phyloP scores from a whole-genome alignment of 2,797 vertebrate species.

The Leptatherina wallacei region DNA sequence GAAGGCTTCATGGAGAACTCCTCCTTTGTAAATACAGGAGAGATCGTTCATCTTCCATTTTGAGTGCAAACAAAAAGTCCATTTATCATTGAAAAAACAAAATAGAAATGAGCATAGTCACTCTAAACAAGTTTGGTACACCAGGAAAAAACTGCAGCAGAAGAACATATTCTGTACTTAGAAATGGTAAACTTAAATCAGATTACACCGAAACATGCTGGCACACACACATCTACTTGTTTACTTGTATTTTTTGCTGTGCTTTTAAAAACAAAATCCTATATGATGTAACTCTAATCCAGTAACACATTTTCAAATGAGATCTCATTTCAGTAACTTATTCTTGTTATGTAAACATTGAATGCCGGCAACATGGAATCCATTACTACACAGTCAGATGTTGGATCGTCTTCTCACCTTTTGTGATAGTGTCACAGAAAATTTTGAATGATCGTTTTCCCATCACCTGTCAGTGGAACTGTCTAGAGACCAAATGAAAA shows the following conservation, averaged over 20 bases:
- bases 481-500: not conserved
- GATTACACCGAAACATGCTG: not conserved
- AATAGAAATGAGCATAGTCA: not conserved
- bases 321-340: not conserved
- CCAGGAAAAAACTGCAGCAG: not conserved
- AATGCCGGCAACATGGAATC: not conserved
- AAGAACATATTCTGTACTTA: not conserved
- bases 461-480: constrained; percentile 4
- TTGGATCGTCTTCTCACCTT: not conserved
- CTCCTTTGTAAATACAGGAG: not conserved
- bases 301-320: not conserved
- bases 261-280: not conserved
- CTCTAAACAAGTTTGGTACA: not conserved
- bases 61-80: not conserved
- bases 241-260: not conserved
- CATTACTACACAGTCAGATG: not conserved
- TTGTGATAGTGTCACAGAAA: not conserved
- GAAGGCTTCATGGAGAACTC: not conserved
- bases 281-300: not conserved
- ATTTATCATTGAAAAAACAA: no score
- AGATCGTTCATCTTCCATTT: not conserved
- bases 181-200: not conserved
- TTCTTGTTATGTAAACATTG: not conserved
- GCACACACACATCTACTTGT: not conserved
- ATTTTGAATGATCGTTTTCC: not conserved